These are phyloP conservation scores for Bursaphelenchus okinawaensis DNA, from an alignment of 2,888 invertebrate genomes.

Conservation along the genomic window DNA sequence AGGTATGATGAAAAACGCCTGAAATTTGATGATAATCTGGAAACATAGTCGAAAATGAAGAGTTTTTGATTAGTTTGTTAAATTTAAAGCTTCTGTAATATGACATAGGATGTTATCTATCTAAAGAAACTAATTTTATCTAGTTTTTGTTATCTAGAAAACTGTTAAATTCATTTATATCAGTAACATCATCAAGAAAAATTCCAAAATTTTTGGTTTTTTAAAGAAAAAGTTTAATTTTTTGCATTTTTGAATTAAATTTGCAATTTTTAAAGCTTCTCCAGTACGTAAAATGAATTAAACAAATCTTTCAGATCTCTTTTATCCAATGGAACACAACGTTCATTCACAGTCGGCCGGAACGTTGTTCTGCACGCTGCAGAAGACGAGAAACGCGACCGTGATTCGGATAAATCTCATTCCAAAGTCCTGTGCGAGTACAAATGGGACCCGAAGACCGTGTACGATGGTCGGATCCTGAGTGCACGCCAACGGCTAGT, in stretches of 20 bases:
- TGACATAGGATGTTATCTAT: no score
- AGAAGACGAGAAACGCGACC: slow-evolving; percentile 25
- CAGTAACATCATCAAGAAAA: no score
- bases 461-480: slow-evolving; percentile 34
- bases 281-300: background rate
- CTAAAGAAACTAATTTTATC: no score
- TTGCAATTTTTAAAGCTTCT: background rate
- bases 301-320: background rate
- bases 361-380: slow-evolving; percentile 36
- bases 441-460: slow-evolving; percentile 39
- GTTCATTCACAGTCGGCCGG: slow-evolving; percentile 37
- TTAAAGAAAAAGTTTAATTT: background rate
- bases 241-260: background rate
- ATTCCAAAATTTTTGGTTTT: no score
- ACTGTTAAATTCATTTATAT: no score
- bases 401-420: slow-evolving; percentile 45
- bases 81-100: no score
- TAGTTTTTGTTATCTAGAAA: no score
- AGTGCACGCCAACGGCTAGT: slow-evolving; percentile 35
- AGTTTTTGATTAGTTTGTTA: no score
- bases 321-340: background rate
- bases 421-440: slow-evolving; percentile 43
- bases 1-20: background rate
- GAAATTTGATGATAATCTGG: no score
- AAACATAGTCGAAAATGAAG: no score